These are phyloP conservation scores for Xyrauchen texanus DNA, from an alignment of 2,113 vertebrate genomes.

Conservation along the genomic window DNA sequence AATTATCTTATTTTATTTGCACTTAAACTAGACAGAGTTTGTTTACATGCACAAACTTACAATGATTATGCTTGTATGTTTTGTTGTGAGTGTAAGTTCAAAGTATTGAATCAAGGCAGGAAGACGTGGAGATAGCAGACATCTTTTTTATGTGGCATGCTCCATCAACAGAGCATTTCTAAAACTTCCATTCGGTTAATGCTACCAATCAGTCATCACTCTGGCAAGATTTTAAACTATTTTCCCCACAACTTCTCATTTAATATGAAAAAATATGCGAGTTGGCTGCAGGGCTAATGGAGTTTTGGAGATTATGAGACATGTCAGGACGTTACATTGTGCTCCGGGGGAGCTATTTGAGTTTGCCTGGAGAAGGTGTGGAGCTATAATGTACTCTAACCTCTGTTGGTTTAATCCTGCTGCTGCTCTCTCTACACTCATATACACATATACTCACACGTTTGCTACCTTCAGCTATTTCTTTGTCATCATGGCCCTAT, in stretches of 20 bases:
- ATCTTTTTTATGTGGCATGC: no score
- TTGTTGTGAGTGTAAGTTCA: no score
- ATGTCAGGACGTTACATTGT: slow-evolving; percentile 58
- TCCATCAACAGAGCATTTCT: background rate
- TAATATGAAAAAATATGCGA: slow-evolving; percentile 7
- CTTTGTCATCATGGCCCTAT: slow-evolving; percentile 14
- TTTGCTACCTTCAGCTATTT: slow-evolving; percentile 36
- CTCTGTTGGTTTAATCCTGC: slow-evolving; percentile 48
- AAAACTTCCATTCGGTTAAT: background rate
- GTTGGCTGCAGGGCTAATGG: slow-evolving; percentile 26
- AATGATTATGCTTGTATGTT: no score
- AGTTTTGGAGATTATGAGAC: slow-evolving; percentile 59
- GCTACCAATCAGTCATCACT: slow-evolving; percentile 47
- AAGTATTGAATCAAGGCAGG: no score
- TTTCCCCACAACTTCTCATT: slow-evolving; percentile 24
- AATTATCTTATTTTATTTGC: slow-evolving; percentile 6
- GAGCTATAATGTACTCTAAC: slow-evolving; percentile 51
- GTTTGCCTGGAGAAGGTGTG: slow-evolving; percentile 50
- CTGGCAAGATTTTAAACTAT: slow-evolving; percentile 28
- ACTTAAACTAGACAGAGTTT: no score
- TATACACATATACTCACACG: background rate
- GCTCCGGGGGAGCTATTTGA: slow-evolving; percentile 61
- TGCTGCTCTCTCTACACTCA: slow-evolving; percentile 18
- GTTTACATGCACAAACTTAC: no score
- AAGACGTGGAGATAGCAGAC: no score